Percentiles rank a stretch among this genome's conserved stretches.
phyloP scores from a whole-genome alignment of 2,797 vertebrate species.

The Hippopotamyrus pictus region DNA sequence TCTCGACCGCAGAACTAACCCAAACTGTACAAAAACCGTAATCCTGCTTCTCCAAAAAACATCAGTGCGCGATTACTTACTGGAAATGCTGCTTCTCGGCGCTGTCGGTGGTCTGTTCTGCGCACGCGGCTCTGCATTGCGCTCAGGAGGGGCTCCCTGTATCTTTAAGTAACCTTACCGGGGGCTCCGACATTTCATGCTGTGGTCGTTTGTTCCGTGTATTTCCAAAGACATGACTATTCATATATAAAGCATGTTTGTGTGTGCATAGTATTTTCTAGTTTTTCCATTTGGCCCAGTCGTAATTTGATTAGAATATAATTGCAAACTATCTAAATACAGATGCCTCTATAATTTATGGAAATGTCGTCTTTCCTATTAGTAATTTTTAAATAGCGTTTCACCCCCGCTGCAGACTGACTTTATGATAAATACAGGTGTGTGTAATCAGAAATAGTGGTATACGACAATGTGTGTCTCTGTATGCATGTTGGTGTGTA shows the following conservation, averaged over 20 bases:
- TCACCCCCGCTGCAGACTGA: background rate
- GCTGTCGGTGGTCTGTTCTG: background rate
- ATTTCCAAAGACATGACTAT: background rate
- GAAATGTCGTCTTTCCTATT: background rate
- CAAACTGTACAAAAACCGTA: background rate
- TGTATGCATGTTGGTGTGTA: background rate
- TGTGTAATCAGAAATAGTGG: background rate
- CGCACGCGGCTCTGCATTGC: background rate
- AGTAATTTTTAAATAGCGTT: background rate
- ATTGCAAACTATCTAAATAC: background rate
- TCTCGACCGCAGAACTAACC: no score
- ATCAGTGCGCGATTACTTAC: background rate
- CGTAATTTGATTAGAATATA: background rate
- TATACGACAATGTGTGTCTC: background rate
- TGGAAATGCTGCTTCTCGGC: background rate
- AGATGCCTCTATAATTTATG: background rate
- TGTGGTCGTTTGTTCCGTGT: background rate
- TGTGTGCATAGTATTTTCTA: background rate
- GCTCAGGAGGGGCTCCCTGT: background rate
- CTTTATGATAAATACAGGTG: background rate
- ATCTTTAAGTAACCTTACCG: background rate
- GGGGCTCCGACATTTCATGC: background rate
- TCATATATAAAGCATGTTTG: background rate
- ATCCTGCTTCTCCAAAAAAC: background rate
- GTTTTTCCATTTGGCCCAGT: background rate